These are phyloP conservation scores for Aquatica leii DNA, from an alignment of 2,888 invertebrate genomes.

Conservation along the genomic window DNA sequence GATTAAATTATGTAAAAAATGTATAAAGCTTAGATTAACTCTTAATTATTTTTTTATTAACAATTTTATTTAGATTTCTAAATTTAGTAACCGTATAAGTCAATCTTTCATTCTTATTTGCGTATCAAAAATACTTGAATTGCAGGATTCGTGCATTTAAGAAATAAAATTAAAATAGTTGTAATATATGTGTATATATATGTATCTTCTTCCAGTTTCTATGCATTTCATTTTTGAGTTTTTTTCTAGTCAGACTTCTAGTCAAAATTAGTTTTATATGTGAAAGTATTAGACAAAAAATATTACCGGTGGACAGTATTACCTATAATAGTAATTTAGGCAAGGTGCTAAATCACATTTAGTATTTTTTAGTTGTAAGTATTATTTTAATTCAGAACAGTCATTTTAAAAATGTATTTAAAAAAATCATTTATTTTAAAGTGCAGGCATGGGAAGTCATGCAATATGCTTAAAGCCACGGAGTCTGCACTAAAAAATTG, in stretches of 20 bases:
- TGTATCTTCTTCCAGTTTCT: too few relatives aligned
- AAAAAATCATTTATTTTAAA: conserved; percentile 17
- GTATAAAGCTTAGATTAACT: too few relatives aligned
- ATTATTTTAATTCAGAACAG: not conserved
- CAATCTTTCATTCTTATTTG: too few relatives aligned
- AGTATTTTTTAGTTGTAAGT: not conserved
- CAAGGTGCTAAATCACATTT: not conserved
- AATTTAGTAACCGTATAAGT: too few relatives aligned
- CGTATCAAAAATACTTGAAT: too few relatives aligned
- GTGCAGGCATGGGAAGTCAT: conserved; percentile 61
- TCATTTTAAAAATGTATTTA: not conserved
- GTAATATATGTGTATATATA: too few relatives aligned
- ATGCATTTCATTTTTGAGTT: too few relatives aligned
- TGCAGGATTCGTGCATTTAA: too few relatives aligned
- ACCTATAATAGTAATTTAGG: not conserved
- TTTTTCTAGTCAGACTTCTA: conserved; percentile 3
- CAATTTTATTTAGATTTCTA: too few relatives aligned
- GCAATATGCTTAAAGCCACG: conserved; percentile 61
- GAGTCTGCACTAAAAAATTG: conserved; percentile 57
- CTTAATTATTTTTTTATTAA: too few relatives aligned
- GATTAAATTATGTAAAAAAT: too few relatives aligned
- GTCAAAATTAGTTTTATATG: not conserved
- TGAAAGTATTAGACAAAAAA: not conserved
- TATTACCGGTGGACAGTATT: conserved; percentile 12
- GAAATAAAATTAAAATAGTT: too few relatives aligned